Evolutionary conservation across 2,888 invertebrate species (phyloP).

Genomic region (Zeuzera pyrina): DNA sequence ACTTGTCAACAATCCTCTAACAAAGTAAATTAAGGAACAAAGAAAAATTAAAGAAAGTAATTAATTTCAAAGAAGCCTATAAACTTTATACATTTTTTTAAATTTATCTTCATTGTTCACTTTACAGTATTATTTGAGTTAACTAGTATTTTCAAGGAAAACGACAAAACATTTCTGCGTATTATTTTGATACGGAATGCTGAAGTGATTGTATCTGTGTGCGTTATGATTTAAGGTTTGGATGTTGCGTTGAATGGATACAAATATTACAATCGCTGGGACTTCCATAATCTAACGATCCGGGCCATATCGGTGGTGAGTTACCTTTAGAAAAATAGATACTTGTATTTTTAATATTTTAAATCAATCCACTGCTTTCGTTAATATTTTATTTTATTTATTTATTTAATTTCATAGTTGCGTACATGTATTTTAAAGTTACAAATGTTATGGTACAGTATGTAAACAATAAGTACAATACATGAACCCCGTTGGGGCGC

Average conservation of each 20-base stretch:
- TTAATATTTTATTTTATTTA: not conserved
- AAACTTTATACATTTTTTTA: too few relatives aligned
- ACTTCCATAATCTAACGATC: constrained; percentile 55
- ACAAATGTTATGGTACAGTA: too few relatives aligned
- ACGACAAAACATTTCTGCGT: not conserved
- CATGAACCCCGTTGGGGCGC: too few relatives aligned
- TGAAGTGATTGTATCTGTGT: constrained; percentile 14
- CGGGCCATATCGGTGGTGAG: constrained; percentile 51
- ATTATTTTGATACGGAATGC: constrained; percentile 8
- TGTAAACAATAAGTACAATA: too few relatives aligned
- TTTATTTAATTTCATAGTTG: not conserved
- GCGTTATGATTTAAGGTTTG: constrained; percentile 32
- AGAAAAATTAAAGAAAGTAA: too few relatives aligned
- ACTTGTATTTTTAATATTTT: not conserved
- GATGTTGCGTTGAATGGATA: constrained; percentile 27
- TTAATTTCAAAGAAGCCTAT: too few relatives aligned
- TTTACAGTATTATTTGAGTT: too few relatives aligned
- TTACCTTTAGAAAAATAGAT: constrained; percentile 10
- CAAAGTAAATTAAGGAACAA: too few relatives aligned
- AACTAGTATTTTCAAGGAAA: too few relatives aligned
- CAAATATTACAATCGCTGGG: constrained; percentile 55
- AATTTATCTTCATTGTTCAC: too few relatives aligned
- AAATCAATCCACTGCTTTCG: not conserved
- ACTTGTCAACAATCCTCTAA: too few relatives aligned
- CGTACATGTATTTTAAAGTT: not conserved